Percentiles rank a stretch among this genome's conserved stretches.
Conservation (phyloP, 53 echinoderm and acorn worm genomes). For the Holothuria scabra region DNA sequence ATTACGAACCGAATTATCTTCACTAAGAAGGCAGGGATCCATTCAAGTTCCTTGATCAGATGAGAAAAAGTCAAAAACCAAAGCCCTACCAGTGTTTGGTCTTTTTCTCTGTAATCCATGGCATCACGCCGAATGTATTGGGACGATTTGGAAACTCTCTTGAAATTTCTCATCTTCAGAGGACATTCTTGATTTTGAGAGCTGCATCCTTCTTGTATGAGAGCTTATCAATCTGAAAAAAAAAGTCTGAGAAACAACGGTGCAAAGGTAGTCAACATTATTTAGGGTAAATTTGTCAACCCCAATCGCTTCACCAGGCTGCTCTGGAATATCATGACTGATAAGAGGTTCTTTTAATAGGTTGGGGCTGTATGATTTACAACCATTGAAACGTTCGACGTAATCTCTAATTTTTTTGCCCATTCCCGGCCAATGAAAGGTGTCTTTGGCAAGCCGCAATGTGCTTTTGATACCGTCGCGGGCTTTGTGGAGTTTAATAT, state of each 20-base stretch:
- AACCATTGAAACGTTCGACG: conserved; percentile 35
- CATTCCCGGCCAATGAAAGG: conserved; percentile 66
- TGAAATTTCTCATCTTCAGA: no score
- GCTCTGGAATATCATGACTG: conserved; percentile 51
- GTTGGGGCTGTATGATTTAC: conserved; percentile 43
- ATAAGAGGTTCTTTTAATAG: conserved; percentile 65
- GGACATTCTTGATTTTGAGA: conserved; percentile 50
- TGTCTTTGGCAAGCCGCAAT: conserved; percentile 48
- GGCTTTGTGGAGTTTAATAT: conserved; percentile 51
- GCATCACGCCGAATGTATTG: no score
- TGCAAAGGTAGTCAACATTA: conserved; percentile 57
- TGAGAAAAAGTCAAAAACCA: no score
- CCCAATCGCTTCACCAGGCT: conserved; percentile 70
- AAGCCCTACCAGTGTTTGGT: no score
- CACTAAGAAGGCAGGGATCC: no score
- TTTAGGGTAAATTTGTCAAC: conserved; percentile 62
- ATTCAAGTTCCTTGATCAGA: no score
- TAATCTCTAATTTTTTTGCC: conserved; percentile 48
- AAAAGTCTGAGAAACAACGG: conserved; percentile 64
- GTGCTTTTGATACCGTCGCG: conserved; percentile 64
- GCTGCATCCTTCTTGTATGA: conserved; percentile 61
- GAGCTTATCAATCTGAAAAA: conserved; percentile 65
- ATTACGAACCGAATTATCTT: no score
- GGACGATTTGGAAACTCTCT: no score
- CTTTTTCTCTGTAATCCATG: no score